phyloP scores from a whole-genome alignment of 2,797 vertebrate species.

The Xiphophorus birchmanni region DNA sequence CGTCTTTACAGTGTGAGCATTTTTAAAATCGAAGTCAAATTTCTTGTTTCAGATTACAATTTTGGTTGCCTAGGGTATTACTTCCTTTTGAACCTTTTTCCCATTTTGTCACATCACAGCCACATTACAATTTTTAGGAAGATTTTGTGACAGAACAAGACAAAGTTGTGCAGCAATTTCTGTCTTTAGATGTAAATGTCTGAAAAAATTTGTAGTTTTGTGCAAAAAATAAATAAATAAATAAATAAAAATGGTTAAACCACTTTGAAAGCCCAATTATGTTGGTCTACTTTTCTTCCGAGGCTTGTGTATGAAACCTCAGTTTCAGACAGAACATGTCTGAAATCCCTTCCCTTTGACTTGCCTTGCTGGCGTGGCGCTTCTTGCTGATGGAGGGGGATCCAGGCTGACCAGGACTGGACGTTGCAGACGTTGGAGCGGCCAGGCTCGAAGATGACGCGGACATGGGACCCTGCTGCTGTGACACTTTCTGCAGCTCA shows the following conservation, averaged over 20 bases:
- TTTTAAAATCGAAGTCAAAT: neutral
- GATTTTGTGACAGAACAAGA: neutral
- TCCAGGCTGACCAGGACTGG: conserved; percentile 94
- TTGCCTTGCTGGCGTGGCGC: conserved; percentile 87
- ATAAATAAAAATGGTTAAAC: neutral
- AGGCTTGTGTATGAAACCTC: neutral
- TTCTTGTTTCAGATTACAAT: neutral
- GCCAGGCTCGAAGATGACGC: conserved; percentile 77
- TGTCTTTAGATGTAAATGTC: neutral
- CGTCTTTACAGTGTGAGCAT: too few relatives aligned
- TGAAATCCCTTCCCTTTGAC: neutral
- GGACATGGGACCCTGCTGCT: conserved; percentile 87
- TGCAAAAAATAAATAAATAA: neutral
- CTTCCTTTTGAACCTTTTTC: neutral
- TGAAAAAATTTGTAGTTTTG: neutral
- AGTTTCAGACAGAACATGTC: neutral
- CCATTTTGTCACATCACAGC: neutral
- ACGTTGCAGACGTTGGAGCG: conserved; percentile 86
- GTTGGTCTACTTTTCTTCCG: neutral
- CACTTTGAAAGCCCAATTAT: neutral
- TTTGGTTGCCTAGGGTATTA: neutral
- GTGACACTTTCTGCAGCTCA: conserved; percentile 95
- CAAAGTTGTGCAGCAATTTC: neutral
- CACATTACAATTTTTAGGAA: neutral
- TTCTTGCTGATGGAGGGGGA: conserved; percentile 97